These are phyloP conservation scores for Onychorhynchus coronatus DNA, from an alignment of 2,113 vertebrate species.

Conservation along the genomic window DNA sequence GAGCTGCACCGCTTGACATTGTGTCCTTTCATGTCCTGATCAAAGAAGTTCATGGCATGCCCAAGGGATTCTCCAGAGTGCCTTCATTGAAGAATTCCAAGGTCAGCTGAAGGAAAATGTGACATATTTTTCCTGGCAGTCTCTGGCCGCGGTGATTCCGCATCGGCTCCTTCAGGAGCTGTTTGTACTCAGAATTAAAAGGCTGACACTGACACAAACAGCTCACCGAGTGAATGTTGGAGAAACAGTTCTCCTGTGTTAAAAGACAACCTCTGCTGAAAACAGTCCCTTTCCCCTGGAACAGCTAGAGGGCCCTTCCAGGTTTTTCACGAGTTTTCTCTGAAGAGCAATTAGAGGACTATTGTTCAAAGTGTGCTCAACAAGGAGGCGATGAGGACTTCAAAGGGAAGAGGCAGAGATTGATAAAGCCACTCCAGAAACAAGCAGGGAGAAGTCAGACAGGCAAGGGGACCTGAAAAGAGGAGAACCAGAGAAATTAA, in stretches of 20 bases:
- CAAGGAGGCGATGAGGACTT: conserved; percentile 9
- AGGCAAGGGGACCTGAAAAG: not conserved
- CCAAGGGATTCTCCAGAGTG: not conserved
- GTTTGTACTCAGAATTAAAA: not conserved
- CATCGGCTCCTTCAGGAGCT: not conserved
- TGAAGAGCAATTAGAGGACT: conserved; percentile 60
- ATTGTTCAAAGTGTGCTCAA: conserved; percentile 54
- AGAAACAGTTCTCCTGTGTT: not conserved
- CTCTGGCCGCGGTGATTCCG: rapidly evolving
- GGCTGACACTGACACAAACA: not conserved
- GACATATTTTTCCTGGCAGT: not conserved
- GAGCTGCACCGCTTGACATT: not conserved
- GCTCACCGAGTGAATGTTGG: not conserved
- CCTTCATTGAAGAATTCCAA: not conserved
- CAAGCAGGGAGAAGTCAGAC: not conserved
- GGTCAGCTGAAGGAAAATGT: not conserved
- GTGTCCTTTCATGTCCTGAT: not conserved
- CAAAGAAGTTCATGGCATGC: not conserved
- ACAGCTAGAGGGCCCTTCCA: conserved; percentile 46
- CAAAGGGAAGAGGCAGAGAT: conserved; percentile 18
- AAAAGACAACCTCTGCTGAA: not conserved
- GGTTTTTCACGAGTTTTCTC: conserved; percentile 18
- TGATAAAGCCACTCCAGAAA: conserved; percentile 22
- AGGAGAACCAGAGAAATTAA: not conserved
- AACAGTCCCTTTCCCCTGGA: not conserved